Evolutionary conservation across 2,113 vertebrate species (phyloP).

Genomic region (Python bivittatus): DNA sequence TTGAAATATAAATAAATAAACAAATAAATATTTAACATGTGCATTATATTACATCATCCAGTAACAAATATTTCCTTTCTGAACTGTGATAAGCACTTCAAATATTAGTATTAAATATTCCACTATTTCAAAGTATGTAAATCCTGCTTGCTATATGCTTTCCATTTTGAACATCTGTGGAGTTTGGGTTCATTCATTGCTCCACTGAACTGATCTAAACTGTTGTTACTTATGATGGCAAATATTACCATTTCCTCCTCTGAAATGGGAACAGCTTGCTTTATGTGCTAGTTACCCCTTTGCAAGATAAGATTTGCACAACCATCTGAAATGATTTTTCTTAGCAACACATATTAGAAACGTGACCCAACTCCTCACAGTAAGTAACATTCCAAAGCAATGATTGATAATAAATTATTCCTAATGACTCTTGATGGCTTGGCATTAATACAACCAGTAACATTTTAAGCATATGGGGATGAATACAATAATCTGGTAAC

Average conservation of each 20-base stretch:
- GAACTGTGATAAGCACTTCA: conserved; percentile 66
- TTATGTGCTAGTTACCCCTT: conserved; percentile 39
- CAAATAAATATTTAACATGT: conserved; percentile 51
- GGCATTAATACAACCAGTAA: conserved; percentile 60
- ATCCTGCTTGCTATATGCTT: conserved; percentile 69
- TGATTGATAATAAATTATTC: conserved; percentile 68
- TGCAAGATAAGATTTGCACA: conserved; percentile 59
- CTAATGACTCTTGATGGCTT: conserved; percentile 53
- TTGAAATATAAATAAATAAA: too few species aligned
- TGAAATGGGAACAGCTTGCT: conserved; percentile 63
- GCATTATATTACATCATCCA: conserved; percentile 36
- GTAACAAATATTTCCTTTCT: conserved; percentile 61
- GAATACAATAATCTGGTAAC: conserved; percentile 44
- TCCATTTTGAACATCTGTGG: conserved; percentile 70
- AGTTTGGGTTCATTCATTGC: conserved; percentile 69
- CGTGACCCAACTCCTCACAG: conserved; percentile 55
- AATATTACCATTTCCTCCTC: conserved; percentile 64
- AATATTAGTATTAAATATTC: conserved; percentile 69
- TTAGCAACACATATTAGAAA: conserved; percentile 59
- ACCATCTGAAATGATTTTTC: conserved; percentile 45
- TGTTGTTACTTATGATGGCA: conserved; percentile 66
- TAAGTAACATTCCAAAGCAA: conserved; percentile 55
- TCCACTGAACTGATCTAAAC: conserved; percentile 68
- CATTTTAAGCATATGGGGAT: conserved; percentile 68
- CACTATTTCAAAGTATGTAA: conserved; percentile 64